Conservation (phyloP, 1,140 invertebrate genomes). For the Anastrepha ludens region DNA sequence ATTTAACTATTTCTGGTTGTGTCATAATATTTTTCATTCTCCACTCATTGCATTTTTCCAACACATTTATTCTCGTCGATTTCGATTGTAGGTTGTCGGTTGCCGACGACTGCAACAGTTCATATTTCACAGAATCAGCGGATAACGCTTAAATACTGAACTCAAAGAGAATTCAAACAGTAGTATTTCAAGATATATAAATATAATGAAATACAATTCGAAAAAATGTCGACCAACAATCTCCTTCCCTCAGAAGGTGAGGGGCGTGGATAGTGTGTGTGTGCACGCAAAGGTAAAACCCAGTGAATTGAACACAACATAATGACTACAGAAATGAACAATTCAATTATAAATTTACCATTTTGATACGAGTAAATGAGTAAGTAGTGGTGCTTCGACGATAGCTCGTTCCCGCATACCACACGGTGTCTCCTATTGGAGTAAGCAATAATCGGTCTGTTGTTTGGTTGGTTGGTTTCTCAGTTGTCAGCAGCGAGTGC, state of each 20-base stretch:
- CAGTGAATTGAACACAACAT: neutral
- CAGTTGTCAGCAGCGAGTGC: neutral
- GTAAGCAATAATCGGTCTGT: neutral
- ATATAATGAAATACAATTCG: neutral
- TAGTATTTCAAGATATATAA: neutral
- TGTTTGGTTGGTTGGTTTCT: neutral
- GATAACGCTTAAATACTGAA: neutral
- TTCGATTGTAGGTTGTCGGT: neutral
- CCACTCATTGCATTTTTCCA: slow-evolving; percentile 20
- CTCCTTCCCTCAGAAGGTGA: neutral
- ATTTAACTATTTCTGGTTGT: slow-evolving; percentile 40
- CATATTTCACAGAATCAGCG: slow-evolving; percentile 28
- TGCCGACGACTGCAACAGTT: neutral
- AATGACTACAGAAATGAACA: slow-evolving; percentile 23
- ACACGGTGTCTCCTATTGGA: neutral
- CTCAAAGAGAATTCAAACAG: neutral
- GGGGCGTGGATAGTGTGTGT: neutral
- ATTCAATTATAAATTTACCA: slow-evolving; percentile 26
- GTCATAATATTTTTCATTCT: slow-evolving; percentile 40
- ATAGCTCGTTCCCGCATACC: neutral
- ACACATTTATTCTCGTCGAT: slow-evolving; percentile 20
- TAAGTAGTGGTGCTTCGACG: neutral
- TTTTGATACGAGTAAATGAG: neutral
- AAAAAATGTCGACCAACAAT: neutral
- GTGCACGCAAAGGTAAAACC: neutral